These are phyloP conservation scores for Drosophila setifemur DNA, from an alignment of 1,140 invertebrate species.

Conservation along the genomic window DNA sequence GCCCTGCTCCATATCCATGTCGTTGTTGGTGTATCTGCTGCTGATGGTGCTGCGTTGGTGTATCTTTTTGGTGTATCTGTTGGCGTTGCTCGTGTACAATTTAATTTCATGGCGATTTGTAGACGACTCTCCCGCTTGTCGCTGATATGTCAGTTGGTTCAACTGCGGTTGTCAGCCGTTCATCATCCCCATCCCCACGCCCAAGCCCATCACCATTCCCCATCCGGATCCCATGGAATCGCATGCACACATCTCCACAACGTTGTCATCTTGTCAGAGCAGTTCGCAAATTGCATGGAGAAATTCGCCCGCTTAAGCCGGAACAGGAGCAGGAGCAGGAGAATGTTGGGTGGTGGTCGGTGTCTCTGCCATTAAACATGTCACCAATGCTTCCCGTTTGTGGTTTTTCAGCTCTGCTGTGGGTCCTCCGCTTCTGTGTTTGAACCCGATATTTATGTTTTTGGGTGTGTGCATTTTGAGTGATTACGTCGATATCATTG, in stretches of 20 bases:
- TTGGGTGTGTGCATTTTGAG: constrained; percentile 54
- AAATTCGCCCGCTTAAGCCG: constrained; percentile 39
- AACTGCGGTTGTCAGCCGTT: constrained; percentile 62
- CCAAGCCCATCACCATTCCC: constrained; percentile 5
- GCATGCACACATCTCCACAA: constrained; percentile 22
- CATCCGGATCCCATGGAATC: constrained; percentile 25
- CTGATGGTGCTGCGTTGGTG: constrained; percentile 11
- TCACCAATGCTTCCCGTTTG: constrained; percentile 62
- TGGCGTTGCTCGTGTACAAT: constrained; percentile 59
- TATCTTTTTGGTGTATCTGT: constrained; percentile 3
- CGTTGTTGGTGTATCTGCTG: not conserved
- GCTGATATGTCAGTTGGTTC: constrained; percentile 28
- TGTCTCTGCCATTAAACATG: constrained; percentile 78
- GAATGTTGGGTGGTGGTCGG: constrained; percentile 41
- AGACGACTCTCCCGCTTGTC: constrained; percentile 41
- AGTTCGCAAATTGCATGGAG: constrained; percentile 67
- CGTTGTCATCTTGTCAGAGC: constrained; percentile 48
- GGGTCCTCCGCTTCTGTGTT: too few species aligned
- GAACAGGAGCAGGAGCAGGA: constrained; percentile 12
- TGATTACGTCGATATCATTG: constrained; percentile 80
- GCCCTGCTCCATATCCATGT: constrained; percentile 20
- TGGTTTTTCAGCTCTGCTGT: constrained; percentile 34
- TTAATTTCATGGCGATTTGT: constrained; percentile 76
- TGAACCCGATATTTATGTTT: constrained; percentile 65
- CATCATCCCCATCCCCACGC: constrained; percentile 51